These are phyloP conservation scores for Drosophila pruinosa DNA, from an alignment of 1,140 invertebrate species.

Conservation along the genomic window DNA sequence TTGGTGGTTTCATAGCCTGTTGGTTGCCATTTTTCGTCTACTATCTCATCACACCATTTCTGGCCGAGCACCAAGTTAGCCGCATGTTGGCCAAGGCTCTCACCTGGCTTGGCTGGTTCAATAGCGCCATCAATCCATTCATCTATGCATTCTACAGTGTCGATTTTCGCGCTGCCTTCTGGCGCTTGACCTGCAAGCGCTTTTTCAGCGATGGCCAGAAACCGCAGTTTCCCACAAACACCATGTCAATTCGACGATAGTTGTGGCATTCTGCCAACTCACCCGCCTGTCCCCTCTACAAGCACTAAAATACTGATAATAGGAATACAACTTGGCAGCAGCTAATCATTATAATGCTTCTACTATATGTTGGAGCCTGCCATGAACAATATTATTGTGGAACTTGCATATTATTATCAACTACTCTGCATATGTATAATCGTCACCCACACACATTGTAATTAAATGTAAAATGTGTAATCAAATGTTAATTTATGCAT, in stretches of 20 bases:
- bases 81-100: constrained; percentile 89
- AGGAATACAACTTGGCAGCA: not conserved
- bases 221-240: constrained; percentile 78
- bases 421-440: not conserved
- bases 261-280: not conserved
- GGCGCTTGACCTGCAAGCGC: constrained; percentile 89
- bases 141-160: constrained; percentile 95
- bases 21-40: constrained; percentile 95
- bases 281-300: not conserved
- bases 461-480: constrained; percentile 12
- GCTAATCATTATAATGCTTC: not conserved
- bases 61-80: constrained; percentile 84
- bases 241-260: constrained; percentile 81
- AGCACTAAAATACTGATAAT: not conserved
- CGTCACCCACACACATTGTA: not conserved
- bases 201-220: constrained; percentile 71
- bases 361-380: not conserved
- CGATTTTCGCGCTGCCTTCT: constrained; percentile 93
- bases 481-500: constrained; percentile 28
- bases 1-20: constrained; percentile 95
- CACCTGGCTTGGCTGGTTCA: constrained; percentile 97
- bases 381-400: not conserved
- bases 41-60: constrained; percentile 91
- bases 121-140: constrained; percentile 94
- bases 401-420: not conserved